Conservation (phyloP, 2,888 invertebrate genomes). For the Dugesia japonica region DNA sequence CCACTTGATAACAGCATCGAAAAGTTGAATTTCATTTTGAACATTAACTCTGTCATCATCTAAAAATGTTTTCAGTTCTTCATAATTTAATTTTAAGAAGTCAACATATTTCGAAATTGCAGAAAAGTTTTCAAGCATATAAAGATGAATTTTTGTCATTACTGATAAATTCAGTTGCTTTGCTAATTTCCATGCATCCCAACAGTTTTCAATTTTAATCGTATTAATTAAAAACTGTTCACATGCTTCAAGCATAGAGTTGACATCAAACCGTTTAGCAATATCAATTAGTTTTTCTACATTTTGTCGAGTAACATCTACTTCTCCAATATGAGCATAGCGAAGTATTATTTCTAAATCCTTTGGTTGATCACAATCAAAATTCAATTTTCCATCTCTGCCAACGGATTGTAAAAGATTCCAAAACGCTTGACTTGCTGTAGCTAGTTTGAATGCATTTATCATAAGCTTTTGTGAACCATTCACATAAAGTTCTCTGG, state of each 20-base stretch:
- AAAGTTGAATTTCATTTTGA: slow-evolving; percentile 12
- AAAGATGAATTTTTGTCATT: slow-evolving; percentile 13
- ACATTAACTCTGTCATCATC: slow-evolving; percentile 9
- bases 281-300: background rate
- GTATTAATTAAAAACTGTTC: background rate
- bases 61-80: background rate
- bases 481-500: background rate
- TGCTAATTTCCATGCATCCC: slow-evolving; percentile 20
- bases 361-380: background rate
- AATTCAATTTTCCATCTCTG: background rate
- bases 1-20: background rate
- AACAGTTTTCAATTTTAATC: background rate
- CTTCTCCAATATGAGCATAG: background rate
- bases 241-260: background rate
- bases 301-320: background rate
- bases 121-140: slow-evolving; percentile 10
- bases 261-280: background rate
- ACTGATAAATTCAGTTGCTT: background rate
- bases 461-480: background rate
- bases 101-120: slow-evolving; percentile 3
- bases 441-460: slow-evolving; percentile 16
- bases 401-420: background rate
- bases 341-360: background rate
- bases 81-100: background rate
- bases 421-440: slow-evolving; percentile 8